Base-by-base conservation (phyloP, 2,888 invertebrate species). In the Cepaea hortensis region DNA sequence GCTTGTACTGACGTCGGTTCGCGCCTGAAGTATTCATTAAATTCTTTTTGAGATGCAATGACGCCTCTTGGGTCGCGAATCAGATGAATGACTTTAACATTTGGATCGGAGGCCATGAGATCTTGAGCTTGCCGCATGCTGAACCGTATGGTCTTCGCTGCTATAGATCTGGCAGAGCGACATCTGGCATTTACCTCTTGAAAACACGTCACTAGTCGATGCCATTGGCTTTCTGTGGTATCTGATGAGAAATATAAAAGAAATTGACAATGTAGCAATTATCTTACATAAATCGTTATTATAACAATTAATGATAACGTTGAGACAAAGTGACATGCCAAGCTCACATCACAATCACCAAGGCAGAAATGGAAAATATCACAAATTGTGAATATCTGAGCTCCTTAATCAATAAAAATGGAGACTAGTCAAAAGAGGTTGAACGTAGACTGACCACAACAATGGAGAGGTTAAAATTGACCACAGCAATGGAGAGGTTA, bases 41-140 rank as follows among this genome's bases (percentile, higher is more conserved):
- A 79, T 15, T 13, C 11, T 61, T 72, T 23, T 18, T 82, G 87
- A 20, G 88, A 88, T 11, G 70, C 70, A 0, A 88, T 46, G 18
- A 80, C 79, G 0, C 79, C 87, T 13, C 88, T 11, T 0, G 88
- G 88, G 70, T 88, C 88, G 15, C 88, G 87, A 15, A 88, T 35
- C 20, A 88, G 86, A 62, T 88, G 87, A 62, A 88, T 23, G 20
- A 87, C 85, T 77, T 87, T 88, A 75, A 88, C 68, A 18, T 68
- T 80, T 48, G 88, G 87, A 65, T 87, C 86, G 18, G 68, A 70
- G 23, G 23, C 15, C 46, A 87, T 50, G 65, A 87, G 85, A 15
- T 35, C n/a, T 15, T 76, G 62, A 15, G 76, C 70, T 73, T 84
- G 61, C 55, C 50, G n/a, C 86, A 87, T 85, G 65, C 68, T 35